Base-by-base conservation (phyloP, 2,113 vertebrate genomes). In the Nibea albiflora region DNA sequence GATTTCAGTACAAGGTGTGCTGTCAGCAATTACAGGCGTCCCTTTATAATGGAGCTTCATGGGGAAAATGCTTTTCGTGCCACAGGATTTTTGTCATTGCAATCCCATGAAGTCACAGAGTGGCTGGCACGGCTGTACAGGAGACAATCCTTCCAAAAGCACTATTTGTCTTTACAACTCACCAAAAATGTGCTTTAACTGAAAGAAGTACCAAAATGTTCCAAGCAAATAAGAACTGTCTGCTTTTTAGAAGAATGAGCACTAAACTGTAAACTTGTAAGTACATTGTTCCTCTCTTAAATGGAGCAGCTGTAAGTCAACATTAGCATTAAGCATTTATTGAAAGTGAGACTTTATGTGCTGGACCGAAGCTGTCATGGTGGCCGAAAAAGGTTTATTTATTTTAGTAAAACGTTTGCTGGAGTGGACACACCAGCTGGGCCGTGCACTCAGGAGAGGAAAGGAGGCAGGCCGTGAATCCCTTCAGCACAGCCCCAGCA, bases 401-500 rank as follows among this genome's bases (percentile, higher is more conserved):
- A 24, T 46, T 64, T 63, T 22, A 46, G 46, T 65, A 35, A 7
- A 14, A 4, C 14, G 28, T 39, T 39, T 35, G 28, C 16, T 68
- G 28, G 53, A 5, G 19, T 68, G 65, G 49, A 39, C 49, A 44
- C 39, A 63, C 17, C 7, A 16, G 28, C 49, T 9, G 49, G 35
- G 66, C 28, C n/a, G 44, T 49, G 63, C 63, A 49, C 22, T 49
- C 26, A n/a, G 26, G 28, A 39, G 16, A 26, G 20, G 31, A 11
- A 20, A 39, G 50, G 20, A 9, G 19, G 11, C 50, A 22, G 20
- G n/a, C 15, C 52, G 19, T 57, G 3, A 44, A 44, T 70, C n/a
- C n/a, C 52, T 56, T 52, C 20, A 39, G n/a, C 14, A 57, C 14
- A 26, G 19, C n/a, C 68, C n/a, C 64, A 76, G 72, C 61, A 75